Evolutionary conservation across 2,888 invertebrate species (phyloP), one percentile per base, ranked within the genome.

Genomic region (Halictus quadricinctus): DNA sequence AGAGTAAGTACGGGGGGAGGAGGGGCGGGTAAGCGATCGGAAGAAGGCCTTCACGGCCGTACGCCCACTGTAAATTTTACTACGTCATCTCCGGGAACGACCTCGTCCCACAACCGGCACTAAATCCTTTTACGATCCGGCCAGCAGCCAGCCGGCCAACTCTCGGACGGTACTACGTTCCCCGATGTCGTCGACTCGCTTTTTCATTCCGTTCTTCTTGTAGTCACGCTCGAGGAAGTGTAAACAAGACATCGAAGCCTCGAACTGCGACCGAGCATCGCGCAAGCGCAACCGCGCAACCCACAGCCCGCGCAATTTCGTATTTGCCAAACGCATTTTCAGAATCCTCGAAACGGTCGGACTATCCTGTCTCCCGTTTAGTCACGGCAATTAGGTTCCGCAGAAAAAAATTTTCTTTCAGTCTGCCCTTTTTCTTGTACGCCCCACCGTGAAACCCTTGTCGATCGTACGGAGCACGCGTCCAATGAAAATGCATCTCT

Each of bases 91-190:
- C 85, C 85, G 78, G 86, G 85, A 91, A 91, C 91, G 91, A 91
- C 91, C 91, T 91, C 91, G 91, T 91, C 91, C 90, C 90, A 91
- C 83, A 91, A 90, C 80, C 87, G 85, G 84, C 85, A 89, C 82
- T 89, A 90, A 90, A 90, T 88, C 86, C 90, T 90, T 90, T 90
- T 89, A 89, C 85, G 89, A 89, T 77, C 79, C n/a, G 41, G 50
- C 58, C 83, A 73, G 79, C 80, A 83, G 83, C 84, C 78, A 60
- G 76, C 80, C 69, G 70, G 76, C 78, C 69, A 50, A 64, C 83
- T 80, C 50, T 80, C 41, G 69, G 77, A 54, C 69, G 66, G 43
- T 70, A 70, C 77, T 70, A 80, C 79, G 88, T 83, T 90, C 85
- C 25, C 41, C 81, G 83, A 87, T 89, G 89, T 89, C 88, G 90